Percentiles rank a stretch among this genome's conserved stretches.
These are phyloP conservation scores for Urosaurus nigricauda DNA, from an alignment of 2,797 vertebrate genomes.

Conservation along the genomic window DNA sequence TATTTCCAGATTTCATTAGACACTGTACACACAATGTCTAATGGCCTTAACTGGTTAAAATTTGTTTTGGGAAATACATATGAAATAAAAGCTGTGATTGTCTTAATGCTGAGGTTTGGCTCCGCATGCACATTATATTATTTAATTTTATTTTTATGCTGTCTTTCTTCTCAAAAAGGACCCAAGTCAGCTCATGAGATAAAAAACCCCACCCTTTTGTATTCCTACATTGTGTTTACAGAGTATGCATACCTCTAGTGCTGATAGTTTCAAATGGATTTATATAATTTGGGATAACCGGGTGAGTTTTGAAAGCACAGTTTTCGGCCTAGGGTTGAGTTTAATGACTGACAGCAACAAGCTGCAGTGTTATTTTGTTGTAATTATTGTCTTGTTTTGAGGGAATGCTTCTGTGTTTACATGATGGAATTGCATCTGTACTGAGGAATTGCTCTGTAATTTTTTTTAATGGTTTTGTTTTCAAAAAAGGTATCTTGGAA, in stretches of 20 bases:
- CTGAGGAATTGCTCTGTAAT: background rate
- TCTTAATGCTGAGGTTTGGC: background rate
- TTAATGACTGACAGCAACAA: background rate
- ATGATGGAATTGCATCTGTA: background rate
- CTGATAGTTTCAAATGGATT: background rate
- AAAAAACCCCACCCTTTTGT: background rate
- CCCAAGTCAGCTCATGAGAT: too few species aligned
- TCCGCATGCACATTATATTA: background rate
- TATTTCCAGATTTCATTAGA: background rate
- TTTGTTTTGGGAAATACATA: background rate
- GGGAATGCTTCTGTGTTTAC: background rate
- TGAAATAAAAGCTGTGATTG: background rate
- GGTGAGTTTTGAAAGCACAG: constrained; percentile 21
- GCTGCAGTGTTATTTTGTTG: background rate
- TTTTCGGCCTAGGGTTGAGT: background rate
- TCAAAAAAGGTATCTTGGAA: constrained; percentile 15
- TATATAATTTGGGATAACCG: background rate
- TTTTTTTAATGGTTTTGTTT: background rate
- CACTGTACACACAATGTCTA: background rate
- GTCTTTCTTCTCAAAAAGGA: too few species aligned
- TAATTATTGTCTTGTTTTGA: constrained; percentile 13
- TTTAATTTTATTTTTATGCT: too few species aligned
- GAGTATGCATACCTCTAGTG: background rate
- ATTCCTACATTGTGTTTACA: background rate
- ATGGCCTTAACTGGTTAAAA: background rate